Evolutionary conservation across 2,797 vertebrate species (phyloP).

Genomic region (Acridotheres tristis): DNA sequence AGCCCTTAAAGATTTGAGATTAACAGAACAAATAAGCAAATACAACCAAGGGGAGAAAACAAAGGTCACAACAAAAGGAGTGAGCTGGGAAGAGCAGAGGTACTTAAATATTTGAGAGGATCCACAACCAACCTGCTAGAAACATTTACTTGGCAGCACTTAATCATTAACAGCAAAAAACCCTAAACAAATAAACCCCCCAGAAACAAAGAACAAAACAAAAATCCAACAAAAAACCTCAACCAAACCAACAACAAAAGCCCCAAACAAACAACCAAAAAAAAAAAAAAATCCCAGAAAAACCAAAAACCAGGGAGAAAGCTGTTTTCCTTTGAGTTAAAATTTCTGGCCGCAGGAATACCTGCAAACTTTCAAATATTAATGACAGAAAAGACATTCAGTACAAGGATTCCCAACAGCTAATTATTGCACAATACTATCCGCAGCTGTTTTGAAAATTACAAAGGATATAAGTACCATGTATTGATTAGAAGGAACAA

Average conservation of each 20-base stretch:
- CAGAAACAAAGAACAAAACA: neutral
- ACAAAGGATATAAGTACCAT: neutral
- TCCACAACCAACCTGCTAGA: neutral
- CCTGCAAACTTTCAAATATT: neutral
- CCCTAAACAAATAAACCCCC: neutral
- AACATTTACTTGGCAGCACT: neutral
- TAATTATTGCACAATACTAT: neutral
- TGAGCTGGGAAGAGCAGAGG: neutral
- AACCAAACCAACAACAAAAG: neutral
- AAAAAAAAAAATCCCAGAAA: neutral
- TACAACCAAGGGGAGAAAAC: neutral
- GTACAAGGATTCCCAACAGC: neutral
- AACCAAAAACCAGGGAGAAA: neutral
- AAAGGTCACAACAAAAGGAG: neutral
- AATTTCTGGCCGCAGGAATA: neutral
- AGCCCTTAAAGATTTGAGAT: neutral
- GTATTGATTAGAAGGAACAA: neutral
- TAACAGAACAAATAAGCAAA: neutral
- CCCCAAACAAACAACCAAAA: neutral
- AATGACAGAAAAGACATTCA: neutral
- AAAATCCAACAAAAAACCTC: neutral
- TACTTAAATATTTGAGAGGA: accelerated
- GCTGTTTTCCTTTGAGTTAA: neutral
- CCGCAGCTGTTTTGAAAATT: neutral
- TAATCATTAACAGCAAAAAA: conserved; percentile 31